A percentile compares a stretch with the other conserved stretches of the same genome.
Evolutionary conservation across 2,888 invertebrate genomes (phyloP).

Genomic region (Tetramorium bicarinatum): DNA sequence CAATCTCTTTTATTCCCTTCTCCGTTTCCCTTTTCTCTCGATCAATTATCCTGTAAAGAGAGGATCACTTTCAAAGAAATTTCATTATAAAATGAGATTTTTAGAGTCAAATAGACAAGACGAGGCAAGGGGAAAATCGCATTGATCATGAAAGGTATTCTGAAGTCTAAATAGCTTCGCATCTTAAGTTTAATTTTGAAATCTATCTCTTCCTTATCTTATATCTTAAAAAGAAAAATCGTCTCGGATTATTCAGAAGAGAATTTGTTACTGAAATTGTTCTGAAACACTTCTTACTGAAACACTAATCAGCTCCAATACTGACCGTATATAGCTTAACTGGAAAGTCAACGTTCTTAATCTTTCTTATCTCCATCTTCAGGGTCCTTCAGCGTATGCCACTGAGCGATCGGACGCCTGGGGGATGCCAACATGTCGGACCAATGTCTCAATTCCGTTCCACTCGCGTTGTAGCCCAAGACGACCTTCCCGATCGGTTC

Average conservation of each 20-base stretch:
- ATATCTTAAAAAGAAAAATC: neutral
- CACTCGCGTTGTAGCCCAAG: slow-evolving; percentile 98
- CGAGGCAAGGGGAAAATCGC: neutral
- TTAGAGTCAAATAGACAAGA: neutral
- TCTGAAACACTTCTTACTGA: neutral
- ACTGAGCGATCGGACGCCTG: slow-evolving; percentile 99
- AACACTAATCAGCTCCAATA: neutral
- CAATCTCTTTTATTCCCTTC: slow-evolving; percentile 55
- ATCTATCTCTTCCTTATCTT: neutral
- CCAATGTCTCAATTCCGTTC: slow-evolving; percentile 99
- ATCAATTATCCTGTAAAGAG: slow-evolving; percentile 64
- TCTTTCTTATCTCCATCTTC: slow-evolving; percentile 97
- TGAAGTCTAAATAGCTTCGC: neutral
- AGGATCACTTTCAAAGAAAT: slow-evolving; percentile 41
- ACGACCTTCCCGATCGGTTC: slow-evolving; percentile 99
- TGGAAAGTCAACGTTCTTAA: slow-evolving; percentile 86
- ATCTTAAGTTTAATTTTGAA: neutral
- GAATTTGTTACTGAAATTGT: neutral
- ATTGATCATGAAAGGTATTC: neutral
- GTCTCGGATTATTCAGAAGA: neutral
- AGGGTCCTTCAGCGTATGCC: slow-evolving; percentile 99
- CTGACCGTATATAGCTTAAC: slow-evolving; percentile 65
- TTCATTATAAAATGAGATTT: neutral
- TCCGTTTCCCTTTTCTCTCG: slow-evolving; percentile 42
- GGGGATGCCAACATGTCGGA: slow-evolving; percentile 99